These are phyloP conservation scores for Periophthalmus magnuspinnatus DNA, from an alignment of 2,797 vertebrate genomes.

Conservation along the genomic window DNA sequence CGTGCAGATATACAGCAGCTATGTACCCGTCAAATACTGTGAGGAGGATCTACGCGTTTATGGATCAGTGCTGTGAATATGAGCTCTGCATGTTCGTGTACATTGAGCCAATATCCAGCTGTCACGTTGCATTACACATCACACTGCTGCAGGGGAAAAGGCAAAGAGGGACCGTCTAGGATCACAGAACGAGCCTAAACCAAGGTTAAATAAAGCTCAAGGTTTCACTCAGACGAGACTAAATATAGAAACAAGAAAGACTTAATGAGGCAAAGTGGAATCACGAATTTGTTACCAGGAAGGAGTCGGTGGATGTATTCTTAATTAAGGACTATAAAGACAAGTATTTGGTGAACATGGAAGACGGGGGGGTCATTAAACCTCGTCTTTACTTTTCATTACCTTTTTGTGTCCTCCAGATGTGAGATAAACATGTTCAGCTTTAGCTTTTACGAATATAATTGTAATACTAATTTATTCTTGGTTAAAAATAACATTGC, in stretches of 20 bases:
- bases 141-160: constrained; percentile 11
- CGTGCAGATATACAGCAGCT: not conserved
- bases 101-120: constrained; percentile 22
- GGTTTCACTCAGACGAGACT: constrained; percentile 1
- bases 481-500: no score
- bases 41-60: not conserved
- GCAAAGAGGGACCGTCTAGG: constrained; percentile 10
- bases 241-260: not conserved
- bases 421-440: no score
- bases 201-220: constrained; percentile 14
- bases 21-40: not conserved
- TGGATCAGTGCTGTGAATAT: not conserved
- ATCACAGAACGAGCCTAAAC: constrained; percentile 1
- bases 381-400: no score
- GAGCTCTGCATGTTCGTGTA: not conserved
- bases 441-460: no score
- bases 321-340: no score
- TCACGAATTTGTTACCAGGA: not conserved
- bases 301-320: not conserved
- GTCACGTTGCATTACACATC: constrained; percentile 41
- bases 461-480: no score
- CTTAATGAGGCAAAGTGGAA: not conserved
- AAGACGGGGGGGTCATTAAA: not conserved
- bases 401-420: no score
- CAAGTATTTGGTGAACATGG: not conserved